phyloP scores from a whole-genome alignment of 1,140 invertebrate species.

The Drosophila navojoa region DNA sequence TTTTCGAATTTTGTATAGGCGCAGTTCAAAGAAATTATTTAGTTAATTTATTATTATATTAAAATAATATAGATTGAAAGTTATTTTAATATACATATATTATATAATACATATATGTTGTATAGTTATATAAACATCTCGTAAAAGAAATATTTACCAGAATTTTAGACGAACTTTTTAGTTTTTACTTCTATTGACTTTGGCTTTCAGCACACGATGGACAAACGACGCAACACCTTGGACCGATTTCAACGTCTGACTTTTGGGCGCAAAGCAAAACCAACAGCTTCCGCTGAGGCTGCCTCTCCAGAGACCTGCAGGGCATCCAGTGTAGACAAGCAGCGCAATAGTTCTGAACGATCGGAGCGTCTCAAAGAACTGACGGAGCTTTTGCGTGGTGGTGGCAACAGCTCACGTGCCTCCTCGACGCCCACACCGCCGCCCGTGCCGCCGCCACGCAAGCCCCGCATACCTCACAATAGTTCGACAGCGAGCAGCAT shows the following conservation, averaged over 20 bases:
- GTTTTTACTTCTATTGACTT: conserved; percentile 24
- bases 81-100: no score
- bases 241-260: conserved; percentile 91
- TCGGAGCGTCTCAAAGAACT: conserved; percentile 90
- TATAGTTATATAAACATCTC: no score
- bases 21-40: no score
- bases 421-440: conserved; percentile 83
- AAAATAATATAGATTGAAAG: no score
- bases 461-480: conserved; percentile 50
- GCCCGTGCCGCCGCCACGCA: conserved; percentile 81
- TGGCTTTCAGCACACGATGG: conserved; percentile 66
- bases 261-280: conserved; percentile 86
- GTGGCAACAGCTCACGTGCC: conserved; percentile 62
- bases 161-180: no score
- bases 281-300: conserved; percentile 81
- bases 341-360: conserved; percentile 84
- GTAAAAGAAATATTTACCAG: no score
- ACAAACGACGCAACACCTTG: conserved; percentile 87
- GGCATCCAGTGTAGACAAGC: conserved; percentile 54
- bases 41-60: no score
- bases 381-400: conserved; percentile 89
- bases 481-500: conserved; percentile 52
- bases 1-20: no score
- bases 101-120: no score
- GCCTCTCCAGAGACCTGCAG: conserved; percentile 8